Evolutionary conservation across 2,888 invertebrate species (phyloP).

Genomic region (Orchesellides sinensis): DNA sequence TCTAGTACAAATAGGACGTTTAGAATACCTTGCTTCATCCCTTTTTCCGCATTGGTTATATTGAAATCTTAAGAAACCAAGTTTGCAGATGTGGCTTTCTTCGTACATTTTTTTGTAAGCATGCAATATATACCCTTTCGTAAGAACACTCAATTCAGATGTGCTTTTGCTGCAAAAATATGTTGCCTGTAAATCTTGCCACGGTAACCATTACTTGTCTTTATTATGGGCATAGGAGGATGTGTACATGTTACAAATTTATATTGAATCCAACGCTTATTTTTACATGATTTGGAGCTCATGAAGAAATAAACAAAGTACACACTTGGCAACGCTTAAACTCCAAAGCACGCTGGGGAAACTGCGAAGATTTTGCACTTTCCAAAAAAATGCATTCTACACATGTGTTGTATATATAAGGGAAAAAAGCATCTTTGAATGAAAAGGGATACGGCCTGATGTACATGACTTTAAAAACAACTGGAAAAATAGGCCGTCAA

Average conservation of each 20-base stretch:
- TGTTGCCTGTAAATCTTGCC: constrained; percentile 18
- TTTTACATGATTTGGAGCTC: not conserved
- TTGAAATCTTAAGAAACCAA: too few species aligned
- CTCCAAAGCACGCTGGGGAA: not conserved
- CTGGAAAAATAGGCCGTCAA: too few species aligned
- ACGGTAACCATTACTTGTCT: too few species aligned
- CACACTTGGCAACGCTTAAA: constrained; percentile 18
- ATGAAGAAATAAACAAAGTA: constrained; percentile 12
- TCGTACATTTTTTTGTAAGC: too few species aligned
- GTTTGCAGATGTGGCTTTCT: not conserved
- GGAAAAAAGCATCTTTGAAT: too few species aligned
- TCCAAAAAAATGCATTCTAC: too few species aligned
- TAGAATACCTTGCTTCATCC: not conserved
- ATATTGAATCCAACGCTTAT: not conserved
- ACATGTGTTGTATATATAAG: too few species aligned
- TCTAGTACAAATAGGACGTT: not conserved
- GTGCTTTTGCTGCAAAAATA: not conserved
- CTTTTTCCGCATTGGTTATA: not conserved
- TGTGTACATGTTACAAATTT: too few species aligned
- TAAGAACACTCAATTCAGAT: not conserved
- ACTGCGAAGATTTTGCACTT: constrained; percentile 33
- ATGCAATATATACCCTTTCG: not conserved
- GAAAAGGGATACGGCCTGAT: too few species aligned
- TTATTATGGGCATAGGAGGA: too few species aligned
- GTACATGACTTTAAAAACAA: too few species aligned